These are phyloP conservation scores for Pterophyllum scalare DNA, from an alignment of 2,113 vertebrate genomes.

Conservation along the genomic window DNA sequence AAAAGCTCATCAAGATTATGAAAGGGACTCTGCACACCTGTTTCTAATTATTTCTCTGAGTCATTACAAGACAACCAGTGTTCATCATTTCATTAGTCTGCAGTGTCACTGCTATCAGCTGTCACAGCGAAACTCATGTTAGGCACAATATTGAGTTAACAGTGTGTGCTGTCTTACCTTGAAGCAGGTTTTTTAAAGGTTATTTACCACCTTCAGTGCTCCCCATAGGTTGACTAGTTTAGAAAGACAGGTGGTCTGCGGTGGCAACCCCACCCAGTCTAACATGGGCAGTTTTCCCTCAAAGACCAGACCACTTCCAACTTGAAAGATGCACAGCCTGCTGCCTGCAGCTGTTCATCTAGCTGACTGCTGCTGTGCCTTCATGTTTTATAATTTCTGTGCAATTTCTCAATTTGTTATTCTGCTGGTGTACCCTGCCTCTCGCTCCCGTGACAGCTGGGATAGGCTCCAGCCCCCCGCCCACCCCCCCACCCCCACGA, in stretches of 20 bases:
- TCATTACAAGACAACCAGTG: background rate
- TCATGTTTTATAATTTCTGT: background rate
- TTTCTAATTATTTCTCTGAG: background rate
- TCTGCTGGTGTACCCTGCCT: no score
- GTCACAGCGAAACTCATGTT: background rate
- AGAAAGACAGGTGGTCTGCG: background rate
- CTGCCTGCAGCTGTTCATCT: background rate
- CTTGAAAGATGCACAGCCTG: background rate
- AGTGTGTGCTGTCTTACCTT: accelerated
- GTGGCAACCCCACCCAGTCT: background rate
- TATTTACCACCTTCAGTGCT: background rate
- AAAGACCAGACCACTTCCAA: background rate
- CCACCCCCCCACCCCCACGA: no score
- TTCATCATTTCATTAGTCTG: background rate
- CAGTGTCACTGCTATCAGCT: background rate
- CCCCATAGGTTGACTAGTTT: background rate
- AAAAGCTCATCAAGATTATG: background rate
- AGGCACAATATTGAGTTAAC: background rate
- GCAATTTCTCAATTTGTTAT: background rate
- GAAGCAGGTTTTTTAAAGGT: background rate
- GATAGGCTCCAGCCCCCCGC: no score
- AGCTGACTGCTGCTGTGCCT: background rate
- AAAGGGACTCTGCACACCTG: background rate
- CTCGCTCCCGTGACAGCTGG: no score
- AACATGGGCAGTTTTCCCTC: background rate